Conservation (phyloP, 2,113 vertebrate species). For the Notothenia rossii region DNA sequence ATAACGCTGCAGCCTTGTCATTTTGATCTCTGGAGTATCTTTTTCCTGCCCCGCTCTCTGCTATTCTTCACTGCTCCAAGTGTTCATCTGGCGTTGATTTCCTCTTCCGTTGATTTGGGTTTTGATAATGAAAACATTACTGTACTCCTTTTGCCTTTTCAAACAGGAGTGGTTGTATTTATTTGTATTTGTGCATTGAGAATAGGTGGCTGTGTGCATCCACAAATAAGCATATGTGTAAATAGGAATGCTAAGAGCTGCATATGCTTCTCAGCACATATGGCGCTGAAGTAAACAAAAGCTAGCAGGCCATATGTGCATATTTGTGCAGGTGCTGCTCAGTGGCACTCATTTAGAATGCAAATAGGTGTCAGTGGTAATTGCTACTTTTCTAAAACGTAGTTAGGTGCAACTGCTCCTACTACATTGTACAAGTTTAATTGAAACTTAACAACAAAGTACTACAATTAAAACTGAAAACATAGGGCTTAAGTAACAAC, state of each 20-base stretch:
- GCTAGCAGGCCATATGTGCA: conserved; percentile 29
- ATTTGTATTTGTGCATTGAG: conserved; percentile 4
- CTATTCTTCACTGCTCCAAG: conserved; percentile 36
- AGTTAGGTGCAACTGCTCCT: too few relatives aligned
- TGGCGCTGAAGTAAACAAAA: conserved; percentile 53
- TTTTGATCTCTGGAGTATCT: conserved; percentile 53
- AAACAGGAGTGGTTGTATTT: neutral
- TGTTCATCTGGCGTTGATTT: conserved; percentile 28
- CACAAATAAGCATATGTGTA: neutral
- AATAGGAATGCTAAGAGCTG: conserved; percentile 26
- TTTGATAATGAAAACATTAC: conserved; percentile 30
- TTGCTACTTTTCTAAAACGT: too few relatives aligned
- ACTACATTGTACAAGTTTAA: too few relatives aligned
- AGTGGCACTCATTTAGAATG: neutral
- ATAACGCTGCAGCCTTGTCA: conserved; percentile 38
- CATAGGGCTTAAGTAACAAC: too few relatives aligned
- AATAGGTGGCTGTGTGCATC: neutral
- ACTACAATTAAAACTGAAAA: too few relatives aligned
- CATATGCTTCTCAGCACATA: conserved; percentile 18
- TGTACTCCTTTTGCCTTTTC: neutral
- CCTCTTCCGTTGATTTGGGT: conserved; percentile 28
- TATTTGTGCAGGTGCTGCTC: conserved; percentile 51
- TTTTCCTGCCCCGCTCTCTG: neutral
- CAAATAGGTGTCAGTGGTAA: too few relatives aligned
- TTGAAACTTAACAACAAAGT: too few relatives aligned